Evolutionary conservation across 2,113 vertebrate genomes (phyloP).

Genomic region (Oreochromis niloticus): DNA sequence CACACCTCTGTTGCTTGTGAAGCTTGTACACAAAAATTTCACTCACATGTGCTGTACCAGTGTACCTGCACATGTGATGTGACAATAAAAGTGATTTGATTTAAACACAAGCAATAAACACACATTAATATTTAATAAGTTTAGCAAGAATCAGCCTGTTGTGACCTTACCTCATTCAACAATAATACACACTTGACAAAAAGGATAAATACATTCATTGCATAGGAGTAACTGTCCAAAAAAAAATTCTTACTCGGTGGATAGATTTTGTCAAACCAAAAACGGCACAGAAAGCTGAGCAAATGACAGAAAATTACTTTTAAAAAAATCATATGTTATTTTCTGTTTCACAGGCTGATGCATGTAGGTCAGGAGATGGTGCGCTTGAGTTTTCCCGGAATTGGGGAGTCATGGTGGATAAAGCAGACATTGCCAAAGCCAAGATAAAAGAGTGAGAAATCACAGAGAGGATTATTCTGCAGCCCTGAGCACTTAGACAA

Average conservation of each 20-base stretch:
- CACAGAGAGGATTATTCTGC: slow-evolving; percentile 43
- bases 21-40: too few relatives aligned
- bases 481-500: slow-evolving; percentile 33
- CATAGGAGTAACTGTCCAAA: not conserved
- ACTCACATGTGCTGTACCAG: too few relatives aligned
- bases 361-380: not conserved
- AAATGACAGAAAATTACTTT: not conserved
- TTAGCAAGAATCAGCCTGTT: not conserved
- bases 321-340: not conserved
- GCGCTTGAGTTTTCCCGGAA: not conserved
- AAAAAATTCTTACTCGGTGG: not conserved
- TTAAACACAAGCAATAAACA: not conserved
- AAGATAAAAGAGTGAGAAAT: slow-evolving; percentile 32
- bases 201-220: not conserved
- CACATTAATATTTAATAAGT: not conserved
- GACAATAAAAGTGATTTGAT: too few relatives aligned
- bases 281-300: not conserved
- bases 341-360: not conserved
- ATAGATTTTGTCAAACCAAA: not conserved
- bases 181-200: not conserved
- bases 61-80: too few relatives aligned
- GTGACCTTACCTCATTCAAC: not conserved
- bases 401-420: not conserved
- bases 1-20: too few relatives aligned
- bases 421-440: slow-evolving; percentile 12